Evolutionary conservation across 2,797 vertebrate genomes (phyloP), one percentile per base, ranked within the genome.

Genomic region (Takifugu rubripes): DNA sequence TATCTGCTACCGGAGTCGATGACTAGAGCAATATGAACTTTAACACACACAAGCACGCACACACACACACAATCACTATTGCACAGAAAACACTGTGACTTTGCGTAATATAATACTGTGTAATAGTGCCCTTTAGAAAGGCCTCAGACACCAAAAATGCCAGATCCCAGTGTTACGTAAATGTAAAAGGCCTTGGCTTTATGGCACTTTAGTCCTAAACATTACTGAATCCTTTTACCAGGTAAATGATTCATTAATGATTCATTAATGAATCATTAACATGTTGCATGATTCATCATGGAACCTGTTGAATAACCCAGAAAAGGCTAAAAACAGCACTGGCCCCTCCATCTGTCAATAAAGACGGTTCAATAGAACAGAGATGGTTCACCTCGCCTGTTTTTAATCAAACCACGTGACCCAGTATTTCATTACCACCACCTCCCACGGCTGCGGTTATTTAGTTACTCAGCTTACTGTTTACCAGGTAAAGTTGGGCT

Each of bases 381-480:
- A 52, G 25, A 27, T 33, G 11, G 46, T 44, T 9, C 9, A 17
- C 46, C 56, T 55, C 48, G 5, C 43, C 47, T 29, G 16, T 54
- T 11, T 17, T 29, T 64, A 61, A 47, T 49, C 21, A 8, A 43
- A 52, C 46, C 49, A 59, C 9, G 49, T 52, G 36, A 5, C 50
- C 50, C 25, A 25, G 66, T 70, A 53, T 64, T 72, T 59, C 56
- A 72, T 78, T 79, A 56, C 66, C 51, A 36, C 25, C 0, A 12
- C 59, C 46, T 68, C 25, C 48, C 45, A 50, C 49, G 24, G 50
- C 12, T 12, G 24, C 16, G 59, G 66, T 79, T 75, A 81, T 72
- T 70, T 59, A 77, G 56, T 74, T 49, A 72, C 57, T 61, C 25
- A 36, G 56, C 44, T 63, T 52, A 70, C 64, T 57, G 0, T 61